Base-by-base conservation (phyloP, 2,888 invertebrate genomes). In the Sesia bembeciformis region DNA sequence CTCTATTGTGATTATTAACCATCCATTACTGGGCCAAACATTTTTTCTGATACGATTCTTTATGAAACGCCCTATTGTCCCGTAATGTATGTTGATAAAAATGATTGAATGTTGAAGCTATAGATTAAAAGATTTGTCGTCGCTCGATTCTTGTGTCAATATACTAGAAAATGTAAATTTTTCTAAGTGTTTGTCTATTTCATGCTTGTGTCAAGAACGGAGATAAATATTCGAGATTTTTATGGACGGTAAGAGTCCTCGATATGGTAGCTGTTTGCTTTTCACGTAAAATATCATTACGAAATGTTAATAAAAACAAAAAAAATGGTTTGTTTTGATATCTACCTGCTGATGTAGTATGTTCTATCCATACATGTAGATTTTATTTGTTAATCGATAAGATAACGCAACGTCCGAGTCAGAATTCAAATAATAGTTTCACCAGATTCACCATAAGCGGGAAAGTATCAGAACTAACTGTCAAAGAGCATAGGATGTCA, bases 111-210 rank as follows among this genome's bases (percentile, higher is more conserved):
- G 23, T 58, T 60, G 57, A 60, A 60, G 50, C 57, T 52, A 58
- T 54, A 58, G 52, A 39, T 40, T 52, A 40, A 40, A 52, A 8
- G 8, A 52, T 52, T 52, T 52, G 38, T 38, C 5, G 52, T 46
- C 46, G 23, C 23, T 46, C 46, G 81, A 77, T 76, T 78, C 72
- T 70, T 69, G 56, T 72, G 78, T 80, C 73, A 81, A 84, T 77
- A 84, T 66, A 60, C 60, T 66, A 70, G 64, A 66, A 70, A 75
- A 75, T 71, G 75, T 75, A 72, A 72, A 72, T 75, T 76, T 74
- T 51, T 40, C 57, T 39, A 55, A 83, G 81, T 83, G 81, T 81
- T 81, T 81, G 77, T 72, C 59, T 62, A 61, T 56, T 56, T 56
- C 60, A 49, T 51, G 61, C 62, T 65, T 67, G 50, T 59, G 62